Percentiles rank a stretch among this genome's conserved stretches.
phyloP scores from a whole-genome alignment of 2,888 invertebrate species.

The Drosophila anomalata region DNA sequence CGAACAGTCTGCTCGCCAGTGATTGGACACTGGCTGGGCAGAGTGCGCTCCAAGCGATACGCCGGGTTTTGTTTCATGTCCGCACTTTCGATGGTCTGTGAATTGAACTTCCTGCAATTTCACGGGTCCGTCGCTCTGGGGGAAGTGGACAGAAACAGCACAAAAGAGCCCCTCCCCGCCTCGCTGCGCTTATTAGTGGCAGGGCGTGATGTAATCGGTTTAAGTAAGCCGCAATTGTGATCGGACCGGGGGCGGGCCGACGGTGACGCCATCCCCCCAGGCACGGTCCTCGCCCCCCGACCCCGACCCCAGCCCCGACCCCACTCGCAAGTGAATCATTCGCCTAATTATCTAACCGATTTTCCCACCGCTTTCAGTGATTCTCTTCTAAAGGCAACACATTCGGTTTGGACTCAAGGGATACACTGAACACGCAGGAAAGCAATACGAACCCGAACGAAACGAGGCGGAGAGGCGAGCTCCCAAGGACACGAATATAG shows the following conservation, averaged over 20 bases:
- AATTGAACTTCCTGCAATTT: constrained; percentile 76
- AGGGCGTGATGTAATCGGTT: constrained; percentile 69
- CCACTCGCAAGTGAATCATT: constrained; percentile 23
- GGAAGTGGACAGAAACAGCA: constrained; percentile 27
- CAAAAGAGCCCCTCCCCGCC: constrained; percentile 21
- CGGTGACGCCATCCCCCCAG: constrained; percentile 63
- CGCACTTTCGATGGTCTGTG: constrained; percentile 54
- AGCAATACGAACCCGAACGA: constrained; percentile 21
- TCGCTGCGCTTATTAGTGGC: constrained; percentile 2
- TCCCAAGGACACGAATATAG: constrained; percentile 33
- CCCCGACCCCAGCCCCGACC: neutral
- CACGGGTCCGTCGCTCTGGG: constrained; percentile 29
- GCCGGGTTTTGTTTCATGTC: constrained; percentile 28
- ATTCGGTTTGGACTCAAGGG: constrained; percentile 32
- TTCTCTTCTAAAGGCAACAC: constrained; percentile 35
- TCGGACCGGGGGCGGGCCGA: constrained; percentile 37
- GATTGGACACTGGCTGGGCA: neutral
- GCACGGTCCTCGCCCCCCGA: neutral
- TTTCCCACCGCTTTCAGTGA: constrained; percentile 31
- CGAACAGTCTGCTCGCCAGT: too few relatives aligned
- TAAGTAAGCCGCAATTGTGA: constrained; percentile 54
- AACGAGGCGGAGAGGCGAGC: constrained; percentile 44
- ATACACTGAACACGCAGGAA: constrained; percentile 1
- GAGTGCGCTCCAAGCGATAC: neutral
- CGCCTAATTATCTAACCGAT: constrained; percentile 18